These are phyloP conservation scores for Aurelia aurita DNA, from an alignment of 30 jellyfish, hydroid and myxozoan genomes.

Conservation along the genomic window DNA sequence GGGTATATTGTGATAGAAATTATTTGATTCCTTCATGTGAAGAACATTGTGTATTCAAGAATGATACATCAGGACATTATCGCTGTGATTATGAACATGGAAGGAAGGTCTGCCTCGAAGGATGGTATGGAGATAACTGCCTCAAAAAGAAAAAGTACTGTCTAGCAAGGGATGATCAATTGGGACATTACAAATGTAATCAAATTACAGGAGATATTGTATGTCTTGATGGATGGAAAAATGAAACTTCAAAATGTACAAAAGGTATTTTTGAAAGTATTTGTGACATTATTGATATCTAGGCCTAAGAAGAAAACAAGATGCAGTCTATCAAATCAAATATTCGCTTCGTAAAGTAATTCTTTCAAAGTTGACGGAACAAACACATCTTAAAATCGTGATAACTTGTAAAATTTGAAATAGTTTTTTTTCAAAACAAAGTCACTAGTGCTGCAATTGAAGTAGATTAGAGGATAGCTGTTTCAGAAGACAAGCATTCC, in stretches of 20 bases:
- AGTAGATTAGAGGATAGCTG: too few species aligned
- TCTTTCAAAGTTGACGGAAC: too few species aligned
- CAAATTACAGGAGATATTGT: constrained; percentile 63
- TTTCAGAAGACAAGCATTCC: too few species aligned
- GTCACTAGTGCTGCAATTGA: too few species aligned
- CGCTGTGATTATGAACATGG: constrained; percentile 77
- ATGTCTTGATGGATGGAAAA: constrained; percentile 83
- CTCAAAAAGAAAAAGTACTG: constrained; percentile 41
- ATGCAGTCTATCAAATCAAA: too few species aligned
- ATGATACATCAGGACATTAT: constrained; percentile 60
- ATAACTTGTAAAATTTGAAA: too few species aligned
- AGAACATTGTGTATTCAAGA: constrained; percentile 58
- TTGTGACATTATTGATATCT: not conserved
- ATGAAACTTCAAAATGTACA: constrained; percentile 43
- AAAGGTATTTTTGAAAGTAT: constrained; percentile 29
- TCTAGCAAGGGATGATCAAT: constrained; percentile 38
- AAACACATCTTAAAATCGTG: too few species aligned
- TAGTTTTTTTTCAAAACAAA: too few species aligned
- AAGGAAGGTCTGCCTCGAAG: constrained; percentile 65
- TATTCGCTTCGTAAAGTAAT: too few species aligned
- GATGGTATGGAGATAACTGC: constrained; percentile 75
- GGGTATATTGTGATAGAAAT: constrained; percentile 70
- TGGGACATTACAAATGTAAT: constrained; percentile 73
- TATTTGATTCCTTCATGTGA: constrained; percentile 70
- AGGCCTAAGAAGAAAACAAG: not conserved